phyloP scores from a whole-genome alignment of 2,888 invertebrate genomes.

The Chalcosyrphus nemorum region DNA sequence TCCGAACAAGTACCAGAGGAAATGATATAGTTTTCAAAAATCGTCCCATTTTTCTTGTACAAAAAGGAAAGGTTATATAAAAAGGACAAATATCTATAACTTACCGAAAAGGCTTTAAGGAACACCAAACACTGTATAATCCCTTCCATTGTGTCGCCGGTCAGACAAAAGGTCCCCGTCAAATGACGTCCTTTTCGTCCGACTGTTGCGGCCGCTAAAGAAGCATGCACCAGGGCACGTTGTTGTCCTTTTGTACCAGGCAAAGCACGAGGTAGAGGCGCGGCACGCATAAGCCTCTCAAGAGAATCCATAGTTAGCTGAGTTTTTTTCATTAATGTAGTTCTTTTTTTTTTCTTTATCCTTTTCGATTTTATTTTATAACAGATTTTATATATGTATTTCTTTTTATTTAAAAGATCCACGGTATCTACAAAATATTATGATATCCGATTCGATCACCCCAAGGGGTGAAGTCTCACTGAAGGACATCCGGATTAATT shows the following conservation, averaged over 20 bases:
- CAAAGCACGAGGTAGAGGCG: constrained; percentile 86
- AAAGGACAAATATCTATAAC: constrained; percentile 79
- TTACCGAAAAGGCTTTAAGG: constrained; percentile 96
- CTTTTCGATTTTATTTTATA: not conserved
- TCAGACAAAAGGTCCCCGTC: constrained; percentile 93
- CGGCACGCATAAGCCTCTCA: constrained; percentile 90
- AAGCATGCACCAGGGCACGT: constrained; percentile 90
- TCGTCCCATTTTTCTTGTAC: not conserved
- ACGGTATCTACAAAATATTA: constrained; percentile 59
- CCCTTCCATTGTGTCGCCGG: constrained; percentile 96
- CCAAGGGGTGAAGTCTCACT: constrained; percentile 49
- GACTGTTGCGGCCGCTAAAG: constrained; percentile 87
- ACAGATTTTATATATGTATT: constrained; percentile 15
- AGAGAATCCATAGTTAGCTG: constrained; percentile 88
- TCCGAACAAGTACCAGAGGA: not conserved
- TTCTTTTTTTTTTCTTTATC: constrained; percentile 35
- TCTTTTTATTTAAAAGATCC: constrained; percentile 44
- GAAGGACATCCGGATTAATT: constrained; percentile 50
- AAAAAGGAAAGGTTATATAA: constrained; percentile 12
- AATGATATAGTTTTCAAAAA: constrained; percentile 8
- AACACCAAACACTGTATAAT: constrained; percentile 96
- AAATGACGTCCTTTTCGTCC: constrained; percentile 91
- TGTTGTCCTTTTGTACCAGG: constrained; percentile 83
- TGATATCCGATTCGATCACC: constrained; percentile 73
- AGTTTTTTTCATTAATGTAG: constrained; percentile 58